Evolutionary conservation across 2,888 invertebrate species (phyloP).

Genomic region (Papilio demoleus): DNA sequence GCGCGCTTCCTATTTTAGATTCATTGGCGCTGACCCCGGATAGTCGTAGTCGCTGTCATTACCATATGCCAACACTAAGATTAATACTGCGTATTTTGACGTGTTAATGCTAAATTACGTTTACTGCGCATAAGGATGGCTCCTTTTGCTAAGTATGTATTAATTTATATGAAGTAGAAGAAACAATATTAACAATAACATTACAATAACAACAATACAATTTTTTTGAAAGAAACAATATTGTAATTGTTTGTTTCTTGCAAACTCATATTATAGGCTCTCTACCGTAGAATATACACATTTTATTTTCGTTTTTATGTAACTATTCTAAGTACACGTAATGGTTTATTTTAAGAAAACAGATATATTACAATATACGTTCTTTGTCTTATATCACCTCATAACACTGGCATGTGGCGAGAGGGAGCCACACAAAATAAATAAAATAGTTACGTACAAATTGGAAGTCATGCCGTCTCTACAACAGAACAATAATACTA

Average conservation of each 20-base stretch:
- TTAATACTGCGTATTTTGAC: neutral
- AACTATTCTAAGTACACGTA: too few species aligned
- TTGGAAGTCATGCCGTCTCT: neutral
- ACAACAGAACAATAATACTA: neutral
- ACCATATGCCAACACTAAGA: slow-evolving; percentile 4
- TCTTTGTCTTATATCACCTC: slow-evolving; percentile 11
- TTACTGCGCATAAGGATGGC: neutral
- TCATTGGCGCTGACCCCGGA: slow-evolving; percentile 22
- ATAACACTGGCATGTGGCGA: neutral
- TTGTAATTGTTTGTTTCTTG: too few species aligned
- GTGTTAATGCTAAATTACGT: neutral
- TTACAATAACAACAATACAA: too few species aligned
- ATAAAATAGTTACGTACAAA: slow-evolving; percentile 15
- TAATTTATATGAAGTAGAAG: too few species aligned
- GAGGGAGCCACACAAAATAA: slow-evolving; percentile 13
- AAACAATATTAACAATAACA: too few species aligned
- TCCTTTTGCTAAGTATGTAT: too few species aligned
- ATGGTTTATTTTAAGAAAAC: too few species aligned
- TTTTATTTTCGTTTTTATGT: too few species aligned
- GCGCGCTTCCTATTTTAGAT: slow-evolving; percentile 34
- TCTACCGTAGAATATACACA: too few species aligned
- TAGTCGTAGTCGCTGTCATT: slow-evolving; percentile 2
- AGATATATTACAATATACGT: neutral
- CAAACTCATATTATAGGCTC: too few species aligned
- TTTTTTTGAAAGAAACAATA: too few species aligned